Base-by-base conservation (phyloP, 1,140 invertebrate species). In the Drosophila watanabei region DNA sequence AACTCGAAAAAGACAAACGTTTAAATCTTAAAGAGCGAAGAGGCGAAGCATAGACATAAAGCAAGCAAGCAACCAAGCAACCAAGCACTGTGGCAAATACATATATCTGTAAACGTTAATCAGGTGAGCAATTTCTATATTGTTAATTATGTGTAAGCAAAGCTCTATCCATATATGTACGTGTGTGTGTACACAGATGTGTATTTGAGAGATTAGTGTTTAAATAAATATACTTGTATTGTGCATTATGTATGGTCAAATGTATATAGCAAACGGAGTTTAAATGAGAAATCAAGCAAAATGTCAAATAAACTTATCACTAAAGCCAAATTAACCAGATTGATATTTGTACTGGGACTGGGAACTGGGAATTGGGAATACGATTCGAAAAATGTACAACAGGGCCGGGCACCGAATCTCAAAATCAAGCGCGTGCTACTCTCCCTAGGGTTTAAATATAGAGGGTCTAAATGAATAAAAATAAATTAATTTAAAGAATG, bases 121-220 rank as follows among this genome's bases (percentile, higher is more conserved):
- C 85, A 89, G 85, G 85, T 89, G 86, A 89, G 86, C 85, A 89
- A 89, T 89, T 89, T 90, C 80, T 60, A 90, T 80, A 89, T 90
- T 89, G 85, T 89, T 89, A 89, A 90, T 90, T 89, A 89, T 86
- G 79, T 90, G 61, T 90, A 89, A 88, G 85, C 58, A 80, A 88
- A 89, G 70, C 80, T 89, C 68, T 69, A 82, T 72, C 57, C 65
- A 69, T 63, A 65, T 56, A 69, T 46, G 56, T 68, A 39, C 61
- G 43, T 70, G 66, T 71, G 52, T 80, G 48, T 73, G 60, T 57
- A 65, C 52, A 75, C 62, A 59, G 52, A 62, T 43, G 60, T 73
- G 75, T 71, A 82, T 69, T 71, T 60, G 60, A 78, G 57, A 70
- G 57, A 70, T 39, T 79, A 78, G 66, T 63, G 48, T 46, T 78